Percentiles rank a stretch among this genome's conserved stretches.
Evolutionary conservation across 2,113 vertebrate species (phyloP).

Genomic region (Lophotis ruficrista): DNA sequence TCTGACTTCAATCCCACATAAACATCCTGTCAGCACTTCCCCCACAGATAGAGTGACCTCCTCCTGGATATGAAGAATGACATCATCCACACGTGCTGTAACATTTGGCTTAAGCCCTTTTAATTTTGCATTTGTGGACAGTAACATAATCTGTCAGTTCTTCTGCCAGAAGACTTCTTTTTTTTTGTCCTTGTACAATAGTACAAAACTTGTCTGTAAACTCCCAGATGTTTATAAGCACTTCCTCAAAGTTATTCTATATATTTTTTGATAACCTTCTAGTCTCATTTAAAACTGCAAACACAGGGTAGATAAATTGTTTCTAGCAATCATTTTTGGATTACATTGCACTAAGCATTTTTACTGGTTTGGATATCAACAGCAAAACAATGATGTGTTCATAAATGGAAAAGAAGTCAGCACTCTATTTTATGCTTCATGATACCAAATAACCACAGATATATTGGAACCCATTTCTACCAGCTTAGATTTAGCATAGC

Average conservation of each 20-base stretch:
- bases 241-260: constrained; percentile 5
- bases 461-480: not conserved
- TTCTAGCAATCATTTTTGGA: not conserved
- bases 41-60: constrained; percentile 52
- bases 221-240: constrained; percentile 5
- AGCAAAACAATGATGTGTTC: constrained; percentile 1
- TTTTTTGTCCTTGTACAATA: not conserved
- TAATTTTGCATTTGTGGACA: constrained; percentile 4
- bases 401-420: not conserved
- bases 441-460: not conserved
- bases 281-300: constrained; percentile 18
- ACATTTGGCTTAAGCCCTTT: constrained; percentile 30
- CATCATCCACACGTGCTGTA: not conserved
- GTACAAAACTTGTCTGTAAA: not conserved
- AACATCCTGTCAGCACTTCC: constrained; percentile 70
- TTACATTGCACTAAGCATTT: not conserved
- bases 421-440: not conserved
- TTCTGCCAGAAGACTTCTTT: not conserved
- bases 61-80: constrained; percentile 22
- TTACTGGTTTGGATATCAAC: not conserved
- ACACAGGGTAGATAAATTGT: not conserved
- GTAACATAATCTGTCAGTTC: constrained; percentile 39
- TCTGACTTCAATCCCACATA: constrained; percentile 57
- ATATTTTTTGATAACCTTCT: constrained; percentile 3
- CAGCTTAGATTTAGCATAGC: not conserved